phyloP scores from a whole-genome alignment of 2,797 vertebrate species.

The Mus spretus region DNA sequence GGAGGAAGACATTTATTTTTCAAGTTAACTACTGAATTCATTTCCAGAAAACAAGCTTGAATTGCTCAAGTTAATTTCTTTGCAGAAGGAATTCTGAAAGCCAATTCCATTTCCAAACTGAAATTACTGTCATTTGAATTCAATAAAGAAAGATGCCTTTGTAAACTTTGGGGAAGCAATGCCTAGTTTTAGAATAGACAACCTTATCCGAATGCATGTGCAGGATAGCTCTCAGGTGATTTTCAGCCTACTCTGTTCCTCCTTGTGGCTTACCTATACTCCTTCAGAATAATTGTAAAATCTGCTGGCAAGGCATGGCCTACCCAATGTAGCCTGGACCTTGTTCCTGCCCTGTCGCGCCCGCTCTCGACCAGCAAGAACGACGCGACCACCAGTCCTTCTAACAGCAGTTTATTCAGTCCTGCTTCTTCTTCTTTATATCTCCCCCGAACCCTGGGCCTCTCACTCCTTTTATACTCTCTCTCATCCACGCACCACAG shows the following conservation, averaged over 20 bases:
- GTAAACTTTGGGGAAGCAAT: conserved; percentile 19
- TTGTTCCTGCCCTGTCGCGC: neutral
- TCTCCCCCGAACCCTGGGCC: no score
- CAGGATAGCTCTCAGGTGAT: neutral
- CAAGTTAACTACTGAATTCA: conserved; percentile 68
- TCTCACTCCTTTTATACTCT: no score
- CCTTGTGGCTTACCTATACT: neutral
- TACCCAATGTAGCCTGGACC: neutral
- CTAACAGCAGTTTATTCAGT: no score
- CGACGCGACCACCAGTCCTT: no score
- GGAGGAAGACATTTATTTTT: conserved; percentile 66
- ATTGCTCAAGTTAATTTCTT: conserved; percentile 71
- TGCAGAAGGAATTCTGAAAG: conserved; percentile 64
- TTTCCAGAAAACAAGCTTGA: conserved; percentile 64
- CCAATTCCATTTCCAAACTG: conserved; percentile 64
- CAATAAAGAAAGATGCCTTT: conserved; percentile 59
- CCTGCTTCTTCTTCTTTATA: no score
- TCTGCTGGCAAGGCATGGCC: neutral
- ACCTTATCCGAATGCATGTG: neutral
- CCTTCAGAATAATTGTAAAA: neutral
- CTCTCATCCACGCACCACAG: no score
- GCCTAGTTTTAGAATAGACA: conserved; percentile 47
- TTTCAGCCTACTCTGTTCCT: neutral
- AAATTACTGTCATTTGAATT: conserved; percentile 64
- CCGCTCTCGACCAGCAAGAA: no score